Percentiles rank a stretch among this genome's conserved stretches.
Conservation (phyloP, 2,797 vertebrate genomes). For the Nyctibius grandis region DNA sequence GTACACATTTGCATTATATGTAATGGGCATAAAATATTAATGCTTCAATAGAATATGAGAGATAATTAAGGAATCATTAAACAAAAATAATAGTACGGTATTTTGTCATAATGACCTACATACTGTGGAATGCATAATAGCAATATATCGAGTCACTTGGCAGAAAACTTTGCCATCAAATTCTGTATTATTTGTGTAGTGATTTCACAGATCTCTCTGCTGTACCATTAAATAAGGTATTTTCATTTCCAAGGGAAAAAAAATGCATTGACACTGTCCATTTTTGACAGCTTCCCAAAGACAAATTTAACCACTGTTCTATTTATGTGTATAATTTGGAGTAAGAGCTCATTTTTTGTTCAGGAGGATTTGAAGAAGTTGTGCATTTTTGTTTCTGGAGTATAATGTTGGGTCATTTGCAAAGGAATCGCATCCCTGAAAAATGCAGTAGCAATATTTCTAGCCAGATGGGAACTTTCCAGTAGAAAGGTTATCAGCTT, state of each 20-base stretch:
- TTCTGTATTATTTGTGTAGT: not conserved
- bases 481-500: conserved; percentile 30
- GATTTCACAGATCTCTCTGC: conserved; percentile 18
- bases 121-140: not conserved
- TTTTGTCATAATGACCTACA: not conserved
- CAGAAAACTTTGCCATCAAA: not conserved
- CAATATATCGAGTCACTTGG: not conserved
- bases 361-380: not conserved
- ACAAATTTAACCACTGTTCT: not conserved
- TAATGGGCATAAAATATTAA: not conserved
- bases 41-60: not conserved
- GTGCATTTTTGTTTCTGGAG: not conserved
- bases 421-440: conserved; percentile 22
- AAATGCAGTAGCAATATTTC: conserved; percentile 7
- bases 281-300: conserved; percentile 13
- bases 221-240: conserved; percentile 42
- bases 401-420: conserved; percentile 4
- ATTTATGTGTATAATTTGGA: not conserved
- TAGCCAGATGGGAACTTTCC: conserved; percentile 44
- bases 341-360: not conserved
- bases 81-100: not conserved
- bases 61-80: not conserved
- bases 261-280: not conserved
- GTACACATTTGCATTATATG: not conserved
- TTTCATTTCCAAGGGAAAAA: conserved; percentile 25